Evolutionary conservation across 2,888 invertebrate species (phyloP).

Genomic region (Aquatica leii): DNA sequence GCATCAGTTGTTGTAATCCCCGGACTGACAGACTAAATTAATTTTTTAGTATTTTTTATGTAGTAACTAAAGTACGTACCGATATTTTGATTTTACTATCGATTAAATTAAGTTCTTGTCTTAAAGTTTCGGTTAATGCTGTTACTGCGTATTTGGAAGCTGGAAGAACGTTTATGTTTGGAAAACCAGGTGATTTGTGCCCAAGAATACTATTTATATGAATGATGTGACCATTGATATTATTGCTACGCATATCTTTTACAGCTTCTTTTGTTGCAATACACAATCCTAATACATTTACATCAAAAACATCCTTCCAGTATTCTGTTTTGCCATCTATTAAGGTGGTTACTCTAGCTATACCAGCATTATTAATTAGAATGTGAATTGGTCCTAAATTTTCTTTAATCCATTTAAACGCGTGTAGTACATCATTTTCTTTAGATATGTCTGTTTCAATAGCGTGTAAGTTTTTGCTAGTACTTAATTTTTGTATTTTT

Average conservation of each 20-base stretch:
- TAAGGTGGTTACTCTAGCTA: slow-evolving; percentile 26
- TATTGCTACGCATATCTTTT: slow-evolving; percentile 41
- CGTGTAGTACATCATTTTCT: slow-evolving; percentile 34
- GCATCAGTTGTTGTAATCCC: slow-evolving; percentile 3
- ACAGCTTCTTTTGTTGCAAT: slow-evolving; percentile 42
- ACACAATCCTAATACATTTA: slow-evolving; percentile 41
- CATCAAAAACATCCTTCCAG: slow-evolving; percentile 45
- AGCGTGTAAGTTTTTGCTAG: neutral
- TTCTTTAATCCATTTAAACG: slow-evolving; percentile 36
- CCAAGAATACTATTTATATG: slow-evolving; percentile 10
- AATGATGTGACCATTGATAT: slow-evolving; percentile 34
- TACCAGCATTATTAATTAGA: slow-evolving; percentile 41
- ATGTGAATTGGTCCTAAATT: slow-evolving; percentile 40
- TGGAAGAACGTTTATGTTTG: neutral
- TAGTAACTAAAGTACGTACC: neutral
- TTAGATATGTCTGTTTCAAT: slow-evolving; percentile 31
- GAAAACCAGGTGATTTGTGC: neutral
- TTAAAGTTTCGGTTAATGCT: neutral
- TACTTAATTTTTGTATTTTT: slow-evolving; percentile 13
- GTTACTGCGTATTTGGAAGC: slow-evolving; percentile 6
- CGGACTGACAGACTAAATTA: slow-evolving; percentile 14
- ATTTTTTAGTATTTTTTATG: too few relatives aligned
- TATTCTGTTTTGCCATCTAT: slow-evolving; percentile 37
- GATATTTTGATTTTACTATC: slow-evolving; percentile 54
- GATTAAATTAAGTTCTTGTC: slow-evolving; percentile 23